Conservation (phyloP, 2,888 invertebrate species). For the Drosophila nr. perissopoda region DNA sequence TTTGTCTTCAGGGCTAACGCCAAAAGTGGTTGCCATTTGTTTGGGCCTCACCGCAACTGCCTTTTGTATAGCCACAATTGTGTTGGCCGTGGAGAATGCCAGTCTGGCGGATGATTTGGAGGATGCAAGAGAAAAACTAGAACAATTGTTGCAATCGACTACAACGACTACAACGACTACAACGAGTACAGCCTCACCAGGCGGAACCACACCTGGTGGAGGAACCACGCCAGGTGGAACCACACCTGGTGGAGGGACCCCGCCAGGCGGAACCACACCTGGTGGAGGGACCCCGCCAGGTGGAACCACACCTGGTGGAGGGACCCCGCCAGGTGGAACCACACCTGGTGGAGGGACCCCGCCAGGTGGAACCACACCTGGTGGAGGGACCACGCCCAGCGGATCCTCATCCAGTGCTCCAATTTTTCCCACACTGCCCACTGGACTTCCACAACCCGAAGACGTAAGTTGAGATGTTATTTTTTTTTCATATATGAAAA, state of each 20-base stretch:
- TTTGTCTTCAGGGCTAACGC: conserved; percentile 68
- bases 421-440: conserved; percentile 74
- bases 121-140: conserved; percentile 77
- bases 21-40: conserved; percentile 78
- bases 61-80: conserved; percentile 86
- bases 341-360: not conserved
- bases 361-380: not conserved
- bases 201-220: conserved; percentile 3
- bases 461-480: conserved; percentile 66
- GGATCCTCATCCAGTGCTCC: conserved; percentile 9
- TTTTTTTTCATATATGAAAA: not conserved
- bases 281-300: conserved; percentile 15
- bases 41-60: conserved; percentile 78
- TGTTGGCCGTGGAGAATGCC: conserved; percentile 85
- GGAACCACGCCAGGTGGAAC: conserved; percentile 12
- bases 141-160: conserved; percentile 43
- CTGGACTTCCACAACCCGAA: conserved; percentile 79
- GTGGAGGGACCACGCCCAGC: conserved; percentile 11
- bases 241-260: not conserved
- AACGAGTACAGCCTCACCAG: too few relatives aligned
- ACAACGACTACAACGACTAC: too few relatives aligned
- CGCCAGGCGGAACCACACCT: conserved; percentile 13
- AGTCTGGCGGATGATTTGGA: conserved; percentile 78
- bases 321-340: not conserved
- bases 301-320: accelerated